Percentiles rank a stretch among this genome's conserved stretches.
phyloP scores from a whole-genome alignment of 2,797 vertebrate species.

The Hemibagrus guttatus region DNA sequence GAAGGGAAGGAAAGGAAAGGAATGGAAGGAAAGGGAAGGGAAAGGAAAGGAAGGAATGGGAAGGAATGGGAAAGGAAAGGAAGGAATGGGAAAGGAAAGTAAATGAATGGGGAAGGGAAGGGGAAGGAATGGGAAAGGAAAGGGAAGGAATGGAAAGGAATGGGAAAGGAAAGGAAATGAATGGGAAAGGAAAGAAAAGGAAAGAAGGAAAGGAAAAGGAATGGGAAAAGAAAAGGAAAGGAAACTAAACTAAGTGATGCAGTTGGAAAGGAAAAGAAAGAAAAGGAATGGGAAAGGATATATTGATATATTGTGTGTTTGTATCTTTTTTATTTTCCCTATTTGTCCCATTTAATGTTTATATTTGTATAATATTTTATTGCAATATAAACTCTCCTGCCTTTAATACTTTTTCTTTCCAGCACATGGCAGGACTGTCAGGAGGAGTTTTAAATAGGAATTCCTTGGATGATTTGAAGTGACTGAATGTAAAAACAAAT shows the following conservation, averaged over 20 bases:
- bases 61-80: not conserved
- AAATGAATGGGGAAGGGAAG: not conserved
- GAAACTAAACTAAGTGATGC: no score
- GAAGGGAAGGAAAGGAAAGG: rapidly evolving
- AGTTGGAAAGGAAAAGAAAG: no score
- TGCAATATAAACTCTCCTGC: not conserved
- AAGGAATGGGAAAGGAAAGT: not conserved
- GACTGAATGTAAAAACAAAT: not conserved
- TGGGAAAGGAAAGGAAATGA: no score
- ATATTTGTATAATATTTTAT: not conserved
- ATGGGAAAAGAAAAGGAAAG: not conserved
- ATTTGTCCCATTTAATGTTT: not conserved
- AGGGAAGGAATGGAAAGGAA: not conserved
- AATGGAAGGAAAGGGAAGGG: not conserved
- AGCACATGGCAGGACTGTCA: not conserved
- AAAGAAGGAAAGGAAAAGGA: no score
- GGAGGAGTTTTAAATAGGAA: not conserved
- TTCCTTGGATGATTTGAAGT: not conserved
- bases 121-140: not conserved
- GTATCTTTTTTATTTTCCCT: not conserved
- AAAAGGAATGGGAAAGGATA: no score
- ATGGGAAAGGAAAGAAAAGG: not conserved
- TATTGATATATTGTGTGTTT: not conserved
- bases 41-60: not conserved
- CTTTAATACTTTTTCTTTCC: not conserved